Percentiles rank a stretch among this genome's conserved stretches.
phyloP scores from a whole-genome alignment of 2,113 vertebrate species.

The Nicator chloris region DNA sequence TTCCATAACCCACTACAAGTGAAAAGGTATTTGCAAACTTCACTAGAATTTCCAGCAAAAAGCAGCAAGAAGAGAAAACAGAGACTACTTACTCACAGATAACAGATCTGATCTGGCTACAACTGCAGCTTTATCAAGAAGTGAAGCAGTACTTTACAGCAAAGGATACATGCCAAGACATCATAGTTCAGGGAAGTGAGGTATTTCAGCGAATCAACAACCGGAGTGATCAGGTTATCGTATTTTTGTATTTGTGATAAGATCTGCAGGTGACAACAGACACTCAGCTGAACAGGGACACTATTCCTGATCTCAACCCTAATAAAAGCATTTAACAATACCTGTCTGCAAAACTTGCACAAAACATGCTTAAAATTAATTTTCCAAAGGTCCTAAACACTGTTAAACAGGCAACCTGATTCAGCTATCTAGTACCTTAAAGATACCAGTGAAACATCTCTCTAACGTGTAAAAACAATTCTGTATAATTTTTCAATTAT shows the following conservation, averaged over 20 bases:
- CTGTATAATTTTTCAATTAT: not conserved
- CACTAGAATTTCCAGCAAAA: not conserved
- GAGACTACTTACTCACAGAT: not conserved
- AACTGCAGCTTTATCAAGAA: not conserved
- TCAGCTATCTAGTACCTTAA: not conserved
- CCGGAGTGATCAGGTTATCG: conserved; percentile 95
- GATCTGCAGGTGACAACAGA: conserved; percentile 78
- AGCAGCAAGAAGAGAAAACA: not conserved
- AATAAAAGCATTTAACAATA: not conserved
- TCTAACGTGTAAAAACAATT: not conserved
- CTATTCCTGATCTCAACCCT: not conserved
- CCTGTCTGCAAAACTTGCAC: not conserved
- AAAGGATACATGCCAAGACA: conserved; percentile 98
- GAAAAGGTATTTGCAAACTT: not conserved
- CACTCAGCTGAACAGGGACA: not conserved
- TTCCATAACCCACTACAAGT: not conserved
- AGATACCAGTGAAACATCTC: not conserved
- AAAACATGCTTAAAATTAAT: not conserved
- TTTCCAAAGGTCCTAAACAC: not conserved
- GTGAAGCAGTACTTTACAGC: not conserved
- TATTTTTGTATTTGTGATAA: conserved; percentile 99
- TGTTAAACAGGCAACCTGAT: not conserved
- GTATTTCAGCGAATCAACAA: conserved; percentile 98
- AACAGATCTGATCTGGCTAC: not conserved
- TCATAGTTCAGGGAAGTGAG: conserved; percentile 98